Evolutionary conservation across 2,888 invertebrate genomes (phyloP).

Genomic region (Aporophyla lueneburgensis): DNA sequence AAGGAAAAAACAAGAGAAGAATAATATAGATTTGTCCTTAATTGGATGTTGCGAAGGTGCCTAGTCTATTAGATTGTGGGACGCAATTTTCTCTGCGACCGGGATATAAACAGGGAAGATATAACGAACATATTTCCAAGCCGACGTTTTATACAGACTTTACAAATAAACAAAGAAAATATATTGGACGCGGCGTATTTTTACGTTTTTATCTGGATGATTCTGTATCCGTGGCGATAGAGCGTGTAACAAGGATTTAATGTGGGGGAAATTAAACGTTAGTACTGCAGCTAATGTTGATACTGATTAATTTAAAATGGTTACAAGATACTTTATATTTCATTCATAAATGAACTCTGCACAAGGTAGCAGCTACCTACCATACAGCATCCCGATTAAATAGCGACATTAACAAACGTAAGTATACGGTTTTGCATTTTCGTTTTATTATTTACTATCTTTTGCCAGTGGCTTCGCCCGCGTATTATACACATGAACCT

Average conservation of each 20-base stretch:
- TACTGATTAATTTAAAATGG: not conserved
- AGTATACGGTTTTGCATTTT: too few relatives aligned
- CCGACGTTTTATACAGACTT: constrained; percentile 56
- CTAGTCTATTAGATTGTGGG: constrained; percentile 76
- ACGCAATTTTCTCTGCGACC: constrained; percentile 77
- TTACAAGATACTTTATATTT: not conserved
- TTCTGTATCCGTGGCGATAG: constrained; percentile 8
- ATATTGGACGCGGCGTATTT: constrained; percentile 51
- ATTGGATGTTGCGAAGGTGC: constrained; percentile 76
- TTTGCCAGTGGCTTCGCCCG: too few relatives aligned
- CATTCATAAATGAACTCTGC: not conserved
- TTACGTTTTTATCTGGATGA: constrained; percentile 38
- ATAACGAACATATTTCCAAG: constrained; percentile 71
- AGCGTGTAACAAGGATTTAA: constrained; percentile 24
- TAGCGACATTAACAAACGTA: too few relatives aligned
- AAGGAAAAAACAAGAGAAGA: constrained; percentile 68
- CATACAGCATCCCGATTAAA: too few relatives aligned
- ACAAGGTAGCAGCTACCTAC: not conserved
- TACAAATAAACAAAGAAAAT: constrained; percentile 68
- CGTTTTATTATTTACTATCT: too few relatives aligned
- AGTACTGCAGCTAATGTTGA: not conserved
- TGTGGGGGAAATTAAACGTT: not conserved
- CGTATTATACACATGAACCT: too few relatives aligned
- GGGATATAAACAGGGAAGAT: constrained; percentile 68
- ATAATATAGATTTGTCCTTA: constrained; percentile 77